Percentiles rank a stretch among this genome's conserved stretches.
Evolutionary conservation across 2,888 invertebrate genomes (phyloP).

Genomic region (Eupithecia vulgata): DNA sequence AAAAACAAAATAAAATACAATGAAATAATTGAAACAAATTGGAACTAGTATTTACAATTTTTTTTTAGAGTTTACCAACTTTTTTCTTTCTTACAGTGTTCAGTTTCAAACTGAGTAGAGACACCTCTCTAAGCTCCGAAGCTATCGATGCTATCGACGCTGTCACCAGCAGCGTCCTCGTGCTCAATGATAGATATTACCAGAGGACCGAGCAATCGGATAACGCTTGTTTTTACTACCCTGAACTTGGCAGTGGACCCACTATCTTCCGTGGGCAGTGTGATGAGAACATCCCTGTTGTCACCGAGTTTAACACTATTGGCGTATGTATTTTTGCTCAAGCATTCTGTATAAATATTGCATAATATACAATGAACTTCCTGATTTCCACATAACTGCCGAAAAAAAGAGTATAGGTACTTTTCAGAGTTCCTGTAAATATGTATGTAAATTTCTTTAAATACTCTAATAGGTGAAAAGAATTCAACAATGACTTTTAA

Average conservation of each 20-base stretch:
- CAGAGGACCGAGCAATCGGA: constrained; percentile 47
- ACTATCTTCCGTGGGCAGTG: constrained; percentile 53
- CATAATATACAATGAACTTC: too few relatives aligned
- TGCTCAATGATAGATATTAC: constrained; percentile 54
- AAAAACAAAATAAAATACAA: too few relatives aligned
- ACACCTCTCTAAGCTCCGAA: constrained; percentile 36
- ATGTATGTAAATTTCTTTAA: too few relatives aligned
- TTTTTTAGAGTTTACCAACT: not conserved
- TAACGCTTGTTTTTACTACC: constrained; percentile 58
- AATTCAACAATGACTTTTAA: too few relatives aligned
- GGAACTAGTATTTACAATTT: too few relatives aligned
- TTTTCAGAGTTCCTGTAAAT: too few relatives aligned
- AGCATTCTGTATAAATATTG: not conserved
- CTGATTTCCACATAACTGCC: too few relatives aligned
- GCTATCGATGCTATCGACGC: constrained; percentile 45
- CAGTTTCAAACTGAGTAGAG: constrained; percentile 65
- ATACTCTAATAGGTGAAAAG: too few relatives aligned
- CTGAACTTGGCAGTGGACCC: constrained; percentile 38
- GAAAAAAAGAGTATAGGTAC: too few relatives aligned
- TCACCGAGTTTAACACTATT: constrained; percentile 51
- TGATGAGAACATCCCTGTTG: constrained; percentile 64
- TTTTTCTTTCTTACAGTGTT: constrained; percentile 53
- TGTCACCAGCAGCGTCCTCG: constrained; percentile 41
- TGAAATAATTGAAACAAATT: too few relatives aligned
- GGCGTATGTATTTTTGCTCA: constrained; percentile 46